Evolutionary conservation across 2,888 invertebrate species (phyloP), one percentile per base, ranked within the genome.

Genomic region (Eristalinus sepulchralis): DNA sequence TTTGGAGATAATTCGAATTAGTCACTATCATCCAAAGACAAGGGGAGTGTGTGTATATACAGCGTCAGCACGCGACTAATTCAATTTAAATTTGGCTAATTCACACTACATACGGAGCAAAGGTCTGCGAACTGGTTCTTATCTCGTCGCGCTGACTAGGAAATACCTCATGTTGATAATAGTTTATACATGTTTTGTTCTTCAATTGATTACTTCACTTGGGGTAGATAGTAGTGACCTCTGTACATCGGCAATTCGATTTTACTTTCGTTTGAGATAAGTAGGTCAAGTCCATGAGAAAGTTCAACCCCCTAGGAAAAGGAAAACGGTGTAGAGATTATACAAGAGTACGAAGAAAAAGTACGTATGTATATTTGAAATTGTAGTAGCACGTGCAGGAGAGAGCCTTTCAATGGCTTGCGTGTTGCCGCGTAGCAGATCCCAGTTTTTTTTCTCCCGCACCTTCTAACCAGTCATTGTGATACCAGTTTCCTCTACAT

Each of bases 361-460:
- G 27, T 27, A 27, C 27, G 27, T 27, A 27, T 27, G n/a, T 47
- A 47, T 31, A 68, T 76, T 60, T 62, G 31, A 20, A 34, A 39
- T 39, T 8, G 47, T 39, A 59, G 53, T 36, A 63, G 55, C 70
- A 78, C 64, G 64, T 64, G 57, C 11, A 27, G 60, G n/a, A 60
- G 27, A 60, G 27, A 33, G 34, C 20, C 33, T 71, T 63, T 64
- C 31, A 80, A 80, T 76, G 80, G 20, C 55, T 17, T 13, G 80
- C 71, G 75, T 71, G 75, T 80, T 76, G 71, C 76, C 76, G 84
- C 84, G 80, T 84, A 67, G 71, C 79, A 80, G 57, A 55, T 60
- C 36, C 64, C 70, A 71, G 64, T 64, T 64, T 62, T 53, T 55
- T 39, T 17, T 17, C n/a, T 47, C 64, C 39, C 36, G 36, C 27